Evolutionary conservation across 2,113 vertebrate genomes (phyloP), one percentile per base, ranked within the genome.

Genomic region (Nanorana parkeri): DNA sequence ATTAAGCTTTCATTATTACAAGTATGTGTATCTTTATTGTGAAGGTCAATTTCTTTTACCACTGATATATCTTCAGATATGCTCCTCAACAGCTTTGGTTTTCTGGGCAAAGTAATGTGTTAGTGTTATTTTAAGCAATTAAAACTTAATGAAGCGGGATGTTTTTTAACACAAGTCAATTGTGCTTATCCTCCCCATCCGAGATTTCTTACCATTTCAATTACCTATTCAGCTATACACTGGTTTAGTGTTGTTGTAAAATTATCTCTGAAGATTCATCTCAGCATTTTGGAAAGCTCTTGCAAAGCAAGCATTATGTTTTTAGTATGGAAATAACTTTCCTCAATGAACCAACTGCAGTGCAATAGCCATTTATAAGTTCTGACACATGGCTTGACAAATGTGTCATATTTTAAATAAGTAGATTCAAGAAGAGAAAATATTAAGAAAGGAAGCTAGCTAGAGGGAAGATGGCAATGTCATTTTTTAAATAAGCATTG

Each of bases 161-260:
- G 28, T 82, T 76, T 82, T 82, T 74, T 58, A 67, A 76, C 71
- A 47, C 51, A 56, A 82, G 80, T 68, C 80, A 82, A 55, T 76
- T 82, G 64, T 75, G 80, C 80, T 76, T 82, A 82, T 82, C 80
- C 80, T 82, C 80, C 80, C 72, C 28, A n/a, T 76, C 20, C 80
- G 36, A 67, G 72, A 82, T 82, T 75, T 56, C 71, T 76, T 76
- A 82, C 60, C 71, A 82, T 82, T 82, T 82, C 80, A 82, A 82
- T 76, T 76, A 82, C 52, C 52, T 55, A 68, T 76, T 76, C 24
- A 60, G 71, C 71, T 41, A 58, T 68, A 41, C 64, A 82, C 32
- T 52, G 21, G 63, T 82, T 82, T 76, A 82, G 24, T 75, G 71
- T 41, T 82, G 72, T 66, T 76, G 72, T 68, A 76, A 82, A 82